phyloP scores from a whole-genome alignment of 64 coral and sea anemone species.

The Actinia tenebrosa region DNA sequence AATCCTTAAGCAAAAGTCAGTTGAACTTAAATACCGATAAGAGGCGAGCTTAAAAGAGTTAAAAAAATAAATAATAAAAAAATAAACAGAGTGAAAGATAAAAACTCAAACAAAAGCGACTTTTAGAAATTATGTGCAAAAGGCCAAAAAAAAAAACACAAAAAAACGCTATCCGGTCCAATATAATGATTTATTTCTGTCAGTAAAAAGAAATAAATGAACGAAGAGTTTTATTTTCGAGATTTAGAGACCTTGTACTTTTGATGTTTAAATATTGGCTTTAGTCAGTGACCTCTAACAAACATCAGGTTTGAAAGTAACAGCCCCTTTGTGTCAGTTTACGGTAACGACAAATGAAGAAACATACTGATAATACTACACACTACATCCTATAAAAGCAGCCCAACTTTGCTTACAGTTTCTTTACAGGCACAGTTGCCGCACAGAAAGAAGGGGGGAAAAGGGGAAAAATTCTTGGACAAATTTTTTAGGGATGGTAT shows the following conservation, averaged over 20 bases:
- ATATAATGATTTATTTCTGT: background rate
- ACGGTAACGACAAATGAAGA: no score
- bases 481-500: no score
- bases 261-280: background rate
- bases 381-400: no score
- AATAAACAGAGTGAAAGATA: background rate
- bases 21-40: no score
- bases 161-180: background rate
- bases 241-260: background rate
- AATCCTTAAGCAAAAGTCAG: no score
- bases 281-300: background rate
- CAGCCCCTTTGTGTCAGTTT: no score
- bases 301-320: background rate
- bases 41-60: no score
- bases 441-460: no score
- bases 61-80: background rate
- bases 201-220: background rate
- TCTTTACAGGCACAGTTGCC: no score
- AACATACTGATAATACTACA: no score
- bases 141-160: background rate
- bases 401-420: no score
- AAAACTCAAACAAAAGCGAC: background rate
- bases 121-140: background rate
- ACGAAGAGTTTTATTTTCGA: background rate
- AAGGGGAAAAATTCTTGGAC: no score